Evolutionary conservation across 2,888 invertebrate genomes (phyloP), one percentile per base, ranked within the genome.

Genomic region (Hyposoter didymator): DNA sequence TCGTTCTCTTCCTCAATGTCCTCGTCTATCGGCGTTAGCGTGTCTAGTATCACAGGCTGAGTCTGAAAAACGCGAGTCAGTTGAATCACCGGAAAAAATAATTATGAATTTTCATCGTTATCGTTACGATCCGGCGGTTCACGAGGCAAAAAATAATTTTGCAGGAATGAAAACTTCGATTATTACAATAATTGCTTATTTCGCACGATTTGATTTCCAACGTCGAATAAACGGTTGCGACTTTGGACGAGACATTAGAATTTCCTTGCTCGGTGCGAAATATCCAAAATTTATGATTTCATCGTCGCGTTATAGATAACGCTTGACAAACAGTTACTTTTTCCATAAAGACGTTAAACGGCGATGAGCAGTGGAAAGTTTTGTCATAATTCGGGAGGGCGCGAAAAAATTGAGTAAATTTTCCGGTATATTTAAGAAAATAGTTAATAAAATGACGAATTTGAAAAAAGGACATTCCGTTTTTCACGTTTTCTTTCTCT

Each of bases 11-110:
- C 97, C 89, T 96, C 96, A 80, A 94, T 94, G 88, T 95, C 95
- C 93, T 97, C 97, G 93, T 98, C 97, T 87, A 98, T 98, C 19
- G 97, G 97, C 5, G 97, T 97, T 69, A 98, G 95, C 10, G 96
- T 96, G 93, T 97, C 97, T 86, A 95, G 93, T 74, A 96, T 95
- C 76, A 96, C 95, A 62, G 96, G 95, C 87, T 95, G 94, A 88
- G 96, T 95, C 91, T 96, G 95, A 10, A 88, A 84, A 69, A 35
- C 28, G 12, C 32, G 10, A 55, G 35, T 35, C 0, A 35, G 35
- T 35, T 8, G 0, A 28, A 28, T 28, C 12, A 19, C 7, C n/a
- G 22, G 19, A 8, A 55, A 55, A 5, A 8, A 32, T 64, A 6
- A 22, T 12, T 35, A 22, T 28, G 17, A 28, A 32, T 28, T 22